Evolutionary conservation across 2,888 invertebrate genomes (phyloP).

Genomic region (Empis stercorea): DNA sequence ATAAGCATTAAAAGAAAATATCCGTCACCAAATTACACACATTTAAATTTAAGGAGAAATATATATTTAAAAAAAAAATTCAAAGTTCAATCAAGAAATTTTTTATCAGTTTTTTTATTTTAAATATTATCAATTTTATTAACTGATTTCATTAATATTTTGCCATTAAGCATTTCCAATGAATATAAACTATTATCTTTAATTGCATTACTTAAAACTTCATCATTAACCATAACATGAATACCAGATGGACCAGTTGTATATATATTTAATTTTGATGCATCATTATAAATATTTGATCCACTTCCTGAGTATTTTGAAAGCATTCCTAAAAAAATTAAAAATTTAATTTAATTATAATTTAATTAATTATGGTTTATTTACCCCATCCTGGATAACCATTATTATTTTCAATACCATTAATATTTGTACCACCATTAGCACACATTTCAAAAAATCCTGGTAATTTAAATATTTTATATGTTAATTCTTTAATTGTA

Average conservation of each 20-base stretch:
- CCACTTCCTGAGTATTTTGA: constrained; percentile 36
- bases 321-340: constrained; percentile 22
- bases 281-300: constrained; percentile 39
- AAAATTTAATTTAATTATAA: background rate
- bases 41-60: too few relatives aligned
- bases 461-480: constrained; percentile 50
- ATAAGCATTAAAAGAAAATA: too few relatives aligned
- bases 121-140: constrained; percentile 27
- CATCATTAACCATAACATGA: constrained; percentile 71
- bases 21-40: too few relatives aligned
- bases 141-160: constrained; percentile 38
- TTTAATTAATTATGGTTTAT: background rate
- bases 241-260: constrained; percentile 76
- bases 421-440: constrained; percentile 21
- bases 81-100: too few relatives aligned
- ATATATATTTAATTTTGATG: constrained; percentile 46
- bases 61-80: too few relatives aligned
- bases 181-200: constrained; percentile 64
- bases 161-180: constrained; percentile 42
- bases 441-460: constrained; percentile 35
- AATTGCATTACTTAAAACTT: constrained; percentile 64
- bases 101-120: too few relatives aligned
- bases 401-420: constrained; percentile 16
- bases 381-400: constrained; percentile 17
- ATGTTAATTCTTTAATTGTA: constrained; percentile 49